These are phyloP conservation scores for Ammodytes marinus DNA, from an alignment of 2,113 vertebrate genomes.

Conservation along the genomic window DNA sequence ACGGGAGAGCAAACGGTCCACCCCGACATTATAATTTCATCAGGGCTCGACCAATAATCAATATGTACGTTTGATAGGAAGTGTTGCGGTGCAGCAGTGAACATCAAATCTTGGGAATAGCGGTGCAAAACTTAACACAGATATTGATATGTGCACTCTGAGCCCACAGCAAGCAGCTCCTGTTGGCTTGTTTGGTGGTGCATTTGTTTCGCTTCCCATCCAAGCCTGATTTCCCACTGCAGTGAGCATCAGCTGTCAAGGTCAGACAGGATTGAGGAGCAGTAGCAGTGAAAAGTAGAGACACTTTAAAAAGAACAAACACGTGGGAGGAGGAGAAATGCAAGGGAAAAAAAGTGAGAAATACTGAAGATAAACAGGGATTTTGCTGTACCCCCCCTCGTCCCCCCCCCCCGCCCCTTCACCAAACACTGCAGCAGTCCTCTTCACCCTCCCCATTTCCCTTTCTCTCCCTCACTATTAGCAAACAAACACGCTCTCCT, in stretches of 20 bases:
- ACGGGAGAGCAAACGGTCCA: conserved; percentile 25
- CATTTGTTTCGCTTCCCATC: conserved; percentile 37
- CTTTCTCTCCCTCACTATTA: conserved; percentile 37
- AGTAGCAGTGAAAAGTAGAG: conserved; percentile 6
- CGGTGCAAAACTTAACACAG: conserved; percentile 17
- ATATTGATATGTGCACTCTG: conserved; percentile 18
- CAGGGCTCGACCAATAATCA: conserved; percentile 49
- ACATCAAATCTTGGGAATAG: conserved; percentile 20
- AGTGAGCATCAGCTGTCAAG: conserved; percentile 66
- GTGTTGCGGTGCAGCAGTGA: conserved; percentile 22
- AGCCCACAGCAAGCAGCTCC: conserved; percentile 52
- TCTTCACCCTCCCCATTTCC: neutral
- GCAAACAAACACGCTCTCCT: conserved; percentile 59
- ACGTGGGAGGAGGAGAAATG: conserved; percentile 30
- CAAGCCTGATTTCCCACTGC: conserved; percentile 41
- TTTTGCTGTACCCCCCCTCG: conserved; percentile 4
- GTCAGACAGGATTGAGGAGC: conserved; percentile 51
- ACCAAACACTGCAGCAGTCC: conserved; percentile 49
- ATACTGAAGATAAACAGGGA: conserved; percentile 30
- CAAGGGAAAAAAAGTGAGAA: neutral
- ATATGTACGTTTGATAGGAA: conserved; percentile 35
- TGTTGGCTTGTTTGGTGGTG: conserved; percentile 17
- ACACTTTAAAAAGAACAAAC: conserved; percentile 9
- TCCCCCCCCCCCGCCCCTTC: neutral
- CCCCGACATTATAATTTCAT: conserved; percentile 32